phyloP scores from a whole-genome alignment of 2,113 vertebrate genomes.

The Phrynocephalus versicolor region DNA sequence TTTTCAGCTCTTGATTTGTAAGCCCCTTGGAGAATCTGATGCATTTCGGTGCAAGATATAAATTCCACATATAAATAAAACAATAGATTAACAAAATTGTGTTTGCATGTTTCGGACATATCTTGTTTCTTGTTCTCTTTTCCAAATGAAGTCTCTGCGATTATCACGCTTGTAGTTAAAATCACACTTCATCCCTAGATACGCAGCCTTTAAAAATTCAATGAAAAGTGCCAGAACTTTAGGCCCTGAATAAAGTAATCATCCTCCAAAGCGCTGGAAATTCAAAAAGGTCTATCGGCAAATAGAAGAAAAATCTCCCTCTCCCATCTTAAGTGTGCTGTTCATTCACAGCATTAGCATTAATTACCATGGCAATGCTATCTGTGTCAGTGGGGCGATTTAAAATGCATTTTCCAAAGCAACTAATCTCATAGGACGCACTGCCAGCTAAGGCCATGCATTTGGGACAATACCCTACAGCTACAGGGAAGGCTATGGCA shows the following conservation, averaged over 20 bases:
- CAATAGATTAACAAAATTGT: not conserved
- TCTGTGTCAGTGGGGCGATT: slow-evolving; percentile 24
- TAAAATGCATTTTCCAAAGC: slow-evolving; percentile 16
- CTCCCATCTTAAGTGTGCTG: slow-evolving; percentile 35
- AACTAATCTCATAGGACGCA: slow-evolving; percentile 29
- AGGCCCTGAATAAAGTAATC: slow-evolving; percentile 14
- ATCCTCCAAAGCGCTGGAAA: slow-evolving; percentile 13
- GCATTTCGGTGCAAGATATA: not conserved
- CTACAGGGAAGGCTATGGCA: not conserved
- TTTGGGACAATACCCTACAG: not conserved
- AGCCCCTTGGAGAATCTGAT: not conserved
- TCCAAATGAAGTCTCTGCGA: not conserved
- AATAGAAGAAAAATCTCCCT: slow-evolving; percentile 39
- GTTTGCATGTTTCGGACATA: not conserved
- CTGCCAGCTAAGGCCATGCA: slow-evolving; percentile 1
- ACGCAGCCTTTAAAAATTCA: slow-evolving; percentile 19
- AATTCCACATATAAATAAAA: not conserved
- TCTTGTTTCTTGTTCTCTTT: not conserved
- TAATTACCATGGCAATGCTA: slow-evolving; percentile 39
- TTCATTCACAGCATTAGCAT: slow-evolving; percentile 27
- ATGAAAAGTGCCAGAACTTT: fast-evolving
- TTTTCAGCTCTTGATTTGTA: not conserved
- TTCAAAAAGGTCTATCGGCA: slow-evolving; percentile 26
- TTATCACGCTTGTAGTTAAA: fast-evolving
- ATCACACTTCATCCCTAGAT: slow-evolving; percentile 25